Percentiles rank a stretch among this genome's conserved stretches.
Evolutionary conservation across 2,113 vertebrate species (phyloP).

Genomic region (Lota lota): DNA sequence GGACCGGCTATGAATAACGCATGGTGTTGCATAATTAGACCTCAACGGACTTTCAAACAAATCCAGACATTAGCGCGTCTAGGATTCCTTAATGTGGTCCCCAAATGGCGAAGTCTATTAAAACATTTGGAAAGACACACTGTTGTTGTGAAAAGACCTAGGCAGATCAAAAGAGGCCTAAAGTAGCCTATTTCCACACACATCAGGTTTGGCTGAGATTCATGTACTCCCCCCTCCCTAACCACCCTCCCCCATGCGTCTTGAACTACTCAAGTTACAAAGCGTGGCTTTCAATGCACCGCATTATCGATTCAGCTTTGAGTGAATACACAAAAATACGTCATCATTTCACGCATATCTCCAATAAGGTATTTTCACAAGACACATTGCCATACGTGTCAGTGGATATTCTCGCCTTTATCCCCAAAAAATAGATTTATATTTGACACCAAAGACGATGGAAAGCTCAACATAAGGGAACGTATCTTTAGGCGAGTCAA

Average conservation of each 20-base stretch:
- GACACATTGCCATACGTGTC: no score
- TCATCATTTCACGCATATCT: no score
- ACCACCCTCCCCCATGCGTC: constrained; percentile 29
- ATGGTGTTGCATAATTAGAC: constrained; percentile 60
- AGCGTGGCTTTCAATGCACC: no score
- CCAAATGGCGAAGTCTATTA: constrained; percentile 66
- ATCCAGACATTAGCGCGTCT: constrained; percentile 66
- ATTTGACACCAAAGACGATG: constrained; percentile 25
- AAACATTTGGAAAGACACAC: constrained; percentile 65
- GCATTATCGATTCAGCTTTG: no score
- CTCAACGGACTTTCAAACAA: constrained; percentile 68
- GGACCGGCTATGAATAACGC: constrained; percentile 66
- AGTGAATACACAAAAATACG: no score
- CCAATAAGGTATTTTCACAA: no score
- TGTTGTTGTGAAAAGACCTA: constrained; percentile 69
- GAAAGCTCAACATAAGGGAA: constrained; percentile 52
- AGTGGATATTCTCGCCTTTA: no score
- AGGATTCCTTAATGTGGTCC: constrained; percentile 63
- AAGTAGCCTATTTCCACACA: constrained; percentile 62
- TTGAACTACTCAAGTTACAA: no score
- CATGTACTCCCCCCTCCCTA: constrained; percentile 34
- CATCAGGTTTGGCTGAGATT: constrained; percentile 70
- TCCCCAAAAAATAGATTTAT: no score
- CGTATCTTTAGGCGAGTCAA: constrained; percentile 26
- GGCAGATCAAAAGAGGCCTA: constrained; percentile 71